Evolutionary conservation across 2,888 invertebrate genomes (phyloP).

Genomic region (Andricus quercusramuli): DNA sequence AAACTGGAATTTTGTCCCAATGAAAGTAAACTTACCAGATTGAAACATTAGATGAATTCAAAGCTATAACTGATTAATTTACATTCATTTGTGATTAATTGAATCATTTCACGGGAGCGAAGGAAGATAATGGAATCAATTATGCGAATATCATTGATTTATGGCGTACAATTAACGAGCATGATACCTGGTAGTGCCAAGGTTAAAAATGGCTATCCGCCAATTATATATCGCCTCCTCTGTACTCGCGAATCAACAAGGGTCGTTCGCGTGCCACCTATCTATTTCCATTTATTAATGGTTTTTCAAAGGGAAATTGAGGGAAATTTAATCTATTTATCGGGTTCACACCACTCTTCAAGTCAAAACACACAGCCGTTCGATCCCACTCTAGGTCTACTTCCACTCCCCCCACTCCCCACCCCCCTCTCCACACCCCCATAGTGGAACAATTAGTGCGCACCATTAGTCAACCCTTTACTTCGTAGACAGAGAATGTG

Average conservation of each 20-base stretch:
- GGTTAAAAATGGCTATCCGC: slow-evolving; percentile 30
- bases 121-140: slow-evolving; percentile 14
- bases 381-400: slow-evolving; percentile 36
- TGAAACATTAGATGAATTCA: no score
- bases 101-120: neutral
- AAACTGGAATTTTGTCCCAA: neutral
- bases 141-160: slow-evolving; percentile 12
- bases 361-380: slow-evolving; percentile 47
- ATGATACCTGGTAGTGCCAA: neutral
- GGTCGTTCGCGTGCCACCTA: slow-evolving; percentile 72
- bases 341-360: slow-evolving; percentile 45
- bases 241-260: slow-evolving; percentile 23
- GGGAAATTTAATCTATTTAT: slow-evolving; percentile 73
- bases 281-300: slow-evolving; percentile 67
- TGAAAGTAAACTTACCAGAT: no score
- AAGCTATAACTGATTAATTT: no score
- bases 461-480: slow-evolving; percentile 73
- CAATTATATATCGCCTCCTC: slow-evolving; percentile 2
- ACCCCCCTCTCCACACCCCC: slow-evolving; percentile 47
- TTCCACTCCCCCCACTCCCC: slow-evolving; percentile 42
- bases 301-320: slow-evolving; percentile 63
- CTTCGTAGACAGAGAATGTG: slow-evolving; percentile 44
- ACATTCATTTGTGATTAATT: neutral
- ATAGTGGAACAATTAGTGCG: slow-evolving; percentile 71
- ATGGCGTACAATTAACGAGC: neutral